Evolutionary conservation across 2,888 invertebrate species (phyloP), one percentile per base, ranked within the genome.

Genomic region (Dorcus parallelipipedus): DNA sequence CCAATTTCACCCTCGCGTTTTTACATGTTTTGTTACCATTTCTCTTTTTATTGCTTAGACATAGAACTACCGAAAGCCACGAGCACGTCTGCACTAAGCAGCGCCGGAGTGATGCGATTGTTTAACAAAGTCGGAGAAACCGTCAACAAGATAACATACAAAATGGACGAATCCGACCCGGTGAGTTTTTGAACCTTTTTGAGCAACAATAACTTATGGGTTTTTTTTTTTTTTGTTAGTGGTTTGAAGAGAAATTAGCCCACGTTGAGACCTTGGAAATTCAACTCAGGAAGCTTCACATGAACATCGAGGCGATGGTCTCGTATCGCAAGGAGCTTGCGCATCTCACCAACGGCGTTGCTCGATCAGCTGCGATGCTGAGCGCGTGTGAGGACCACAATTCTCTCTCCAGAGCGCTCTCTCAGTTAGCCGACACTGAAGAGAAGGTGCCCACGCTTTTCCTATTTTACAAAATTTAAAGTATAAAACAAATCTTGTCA

Each of bases 81-180:
- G 0, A 95, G 88, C 74, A 99, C 98, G 0, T 95, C 97, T 0
- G 95, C 97, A 0, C 81, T 99, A 14, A 97, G 97, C 76, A 91
- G 97, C 49, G 97, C 97, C 23, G 96, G 97, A 3, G 92, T 99
- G 26, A 86, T 96, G 83, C 86, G 97, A 60, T 83, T 99, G 9
- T 95, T 99, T 77, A 96, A 93, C 77, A 94, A 93, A 84, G 91
- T 98, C 54, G 97, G 97, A 23, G 97, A 97, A 79, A 96, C 96
- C 6, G 95, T 99, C 60, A 96, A 95, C 77, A 98, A 98, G 82
- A 97, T 99, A 71, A 95, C 97, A 0, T 97, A 94, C 79, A 95
- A 93, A 81, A 99, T 99, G 97, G 98, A 98, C 75, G 99, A 99
- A 81, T 93, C 91, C 60, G 99, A 99, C 81, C 91, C 95, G 70